Conservation (phyloP, 1,140 invertebrate species). For the Penaeus vannamei region DNA sequence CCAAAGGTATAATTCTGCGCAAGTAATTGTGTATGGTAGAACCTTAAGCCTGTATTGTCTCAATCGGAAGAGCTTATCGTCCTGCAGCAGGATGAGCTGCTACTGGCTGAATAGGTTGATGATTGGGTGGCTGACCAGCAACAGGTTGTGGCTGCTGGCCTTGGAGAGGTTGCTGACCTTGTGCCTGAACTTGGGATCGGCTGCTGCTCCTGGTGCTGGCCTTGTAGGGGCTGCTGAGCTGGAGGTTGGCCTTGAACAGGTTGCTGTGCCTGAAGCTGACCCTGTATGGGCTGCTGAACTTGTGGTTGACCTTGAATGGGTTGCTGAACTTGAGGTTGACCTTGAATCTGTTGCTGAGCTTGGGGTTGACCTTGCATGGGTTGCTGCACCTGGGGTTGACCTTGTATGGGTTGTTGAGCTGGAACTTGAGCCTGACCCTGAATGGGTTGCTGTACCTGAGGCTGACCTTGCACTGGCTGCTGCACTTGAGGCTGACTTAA, state of each 20-base stretch:
- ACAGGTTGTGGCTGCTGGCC: neutral
- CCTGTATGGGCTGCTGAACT: neutral
- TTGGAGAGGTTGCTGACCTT: neutral
- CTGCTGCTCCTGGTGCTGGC: neutral
- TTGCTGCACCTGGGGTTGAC: slow-evolving; percentile 21
- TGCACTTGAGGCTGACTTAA: slow-evolving; percentile 13
- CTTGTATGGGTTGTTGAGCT: neutral
- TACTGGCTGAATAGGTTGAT: neutral
- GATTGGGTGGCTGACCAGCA: slow-evolving; percentile 19
- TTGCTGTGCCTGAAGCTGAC: neutral
- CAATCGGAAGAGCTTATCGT: neutral
- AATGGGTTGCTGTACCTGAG: neutral
- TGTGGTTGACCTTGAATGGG: too few species aligned
- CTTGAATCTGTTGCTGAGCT: neutral
- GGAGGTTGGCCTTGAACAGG: neutral
- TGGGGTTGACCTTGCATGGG: slow-evolving; percentile 3
- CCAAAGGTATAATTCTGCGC: too few species aligned
- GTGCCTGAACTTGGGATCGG: neutral
- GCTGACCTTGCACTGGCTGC: neutral
- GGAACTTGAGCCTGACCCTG: neutral
- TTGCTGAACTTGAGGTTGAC: too few species aligned
- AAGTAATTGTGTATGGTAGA: too few species aligned
- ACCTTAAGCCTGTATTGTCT: too few species aligned
- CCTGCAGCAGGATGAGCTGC: slow-evolving; percentile 5
- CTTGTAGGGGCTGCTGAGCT: neutral